These are phyloP conservation scores for Chrysodeixis includens DNA, from an alignment of 2,888 invertebrate species.

Conservation along the genomic window DNA sequence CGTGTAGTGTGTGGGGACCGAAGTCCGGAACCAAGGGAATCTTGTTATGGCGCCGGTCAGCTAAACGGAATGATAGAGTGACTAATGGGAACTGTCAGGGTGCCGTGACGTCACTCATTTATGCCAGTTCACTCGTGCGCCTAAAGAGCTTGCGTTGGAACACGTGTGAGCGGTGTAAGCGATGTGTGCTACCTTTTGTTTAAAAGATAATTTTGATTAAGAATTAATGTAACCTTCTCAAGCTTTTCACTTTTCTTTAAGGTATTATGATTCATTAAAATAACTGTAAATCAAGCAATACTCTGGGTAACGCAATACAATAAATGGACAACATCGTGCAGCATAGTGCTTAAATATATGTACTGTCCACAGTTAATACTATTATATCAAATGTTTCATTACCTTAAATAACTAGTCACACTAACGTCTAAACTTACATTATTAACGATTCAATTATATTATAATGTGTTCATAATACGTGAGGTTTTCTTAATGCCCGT, in stretches of 20 bases:
- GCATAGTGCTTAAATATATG: no score
- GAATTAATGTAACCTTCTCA: no score
- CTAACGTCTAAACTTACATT: neutral
- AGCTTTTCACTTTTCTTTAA: no score
- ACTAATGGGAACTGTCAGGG: conserved; percentile 64
- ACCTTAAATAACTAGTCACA: no score
- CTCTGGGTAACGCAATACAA: no score
- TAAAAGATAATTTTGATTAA: neutral
- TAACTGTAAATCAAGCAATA: no score
- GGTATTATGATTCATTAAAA: no score
- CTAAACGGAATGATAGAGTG: conserved; percentile 59
- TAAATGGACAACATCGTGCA: no score
- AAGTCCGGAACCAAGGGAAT: conserved; percentile 22
- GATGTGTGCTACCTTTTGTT: neutral
- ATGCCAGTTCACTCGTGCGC: conserved; percentile 27
- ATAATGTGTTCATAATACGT: neutral
- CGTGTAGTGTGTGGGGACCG: conserved; percentile 20
- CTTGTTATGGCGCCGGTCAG: conserved; percentile 47
- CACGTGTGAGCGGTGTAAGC: conserved; percentile 19
- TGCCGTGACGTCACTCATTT: conserved; percentile 50
- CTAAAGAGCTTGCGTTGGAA: conserved; percentile 35
- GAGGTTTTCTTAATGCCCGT: neutral
- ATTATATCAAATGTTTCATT: no score
- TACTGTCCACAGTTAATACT: no score
- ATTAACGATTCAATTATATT: neutral